Conservation (phyloP, 2,113 vertebrate species). For the Pachycephala philippinensis region DNA sequence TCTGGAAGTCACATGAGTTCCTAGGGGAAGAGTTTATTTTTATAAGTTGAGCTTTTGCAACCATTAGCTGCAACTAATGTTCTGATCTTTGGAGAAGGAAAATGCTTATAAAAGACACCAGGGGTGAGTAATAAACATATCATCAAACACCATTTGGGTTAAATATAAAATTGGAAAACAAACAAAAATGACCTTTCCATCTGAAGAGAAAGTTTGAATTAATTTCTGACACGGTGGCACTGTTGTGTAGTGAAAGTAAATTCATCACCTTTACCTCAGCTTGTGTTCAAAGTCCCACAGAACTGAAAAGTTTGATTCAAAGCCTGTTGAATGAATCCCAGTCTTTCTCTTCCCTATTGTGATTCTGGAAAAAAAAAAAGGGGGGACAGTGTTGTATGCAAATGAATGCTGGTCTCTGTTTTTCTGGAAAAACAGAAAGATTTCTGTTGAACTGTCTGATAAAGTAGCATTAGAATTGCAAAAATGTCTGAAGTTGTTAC, state of each 20-base stretch:
- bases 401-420: background rate
- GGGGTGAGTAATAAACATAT: background rate
- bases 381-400: background rate
- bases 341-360: background rate
- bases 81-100: background rate
- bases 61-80: background rate
- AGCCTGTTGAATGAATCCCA: background rate
- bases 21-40: slow-evolving; percentile 15
- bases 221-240: background rate
- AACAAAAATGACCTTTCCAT: background rate
- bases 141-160: background rate
- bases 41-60: slow-evolving; percentile 17
- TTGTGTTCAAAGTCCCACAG: background rate
- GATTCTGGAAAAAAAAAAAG: background rate
- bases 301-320: background rate
- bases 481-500: background rate
- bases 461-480: background rate
- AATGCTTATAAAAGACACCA: background rate
- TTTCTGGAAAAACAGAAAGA: background rate
- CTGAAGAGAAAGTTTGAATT: background rate
- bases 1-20: slow-evolving; percentile 26
- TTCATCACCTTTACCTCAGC: background rate
- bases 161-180: background rate
- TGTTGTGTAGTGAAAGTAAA: background rate
- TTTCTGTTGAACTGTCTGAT: background rate